These are phyloP conservation scores for Falco columbarius DNA, from an alignment of 2,797 vertebrate genomes.

Conservation along the genomic window DNA sequence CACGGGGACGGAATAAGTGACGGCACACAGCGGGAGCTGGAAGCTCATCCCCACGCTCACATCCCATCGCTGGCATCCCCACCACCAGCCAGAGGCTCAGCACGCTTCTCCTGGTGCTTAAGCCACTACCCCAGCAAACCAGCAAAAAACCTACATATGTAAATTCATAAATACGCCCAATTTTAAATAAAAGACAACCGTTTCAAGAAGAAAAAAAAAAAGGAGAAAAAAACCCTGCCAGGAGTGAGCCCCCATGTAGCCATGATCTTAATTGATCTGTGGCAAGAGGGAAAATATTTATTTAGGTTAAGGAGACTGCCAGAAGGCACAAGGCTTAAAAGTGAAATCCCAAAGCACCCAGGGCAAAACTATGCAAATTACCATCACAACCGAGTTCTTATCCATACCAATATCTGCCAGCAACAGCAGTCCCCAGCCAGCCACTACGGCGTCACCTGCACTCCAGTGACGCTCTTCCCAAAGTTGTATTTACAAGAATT, in stretches of 20 bases:
- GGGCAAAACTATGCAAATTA: slow-evolving; percentile 5
- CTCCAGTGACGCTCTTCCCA: rapidly evolving
- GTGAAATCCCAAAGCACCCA: background rate
- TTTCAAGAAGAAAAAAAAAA: background rate
- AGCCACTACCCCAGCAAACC: background rate
- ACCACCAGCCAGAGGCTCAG: background rate
- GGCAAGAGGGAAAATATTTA: background rate
- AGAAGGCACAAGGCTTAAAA: slow-evolving; percentile 7
- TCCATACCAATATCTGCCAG: background rate
- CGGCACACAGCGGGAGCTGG: rapidly evolving
- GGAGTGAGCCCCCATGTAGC: background rate
- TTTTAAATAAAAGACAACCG: background rate
- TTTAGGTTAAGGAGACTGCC: slow-evolving; percentile 31
- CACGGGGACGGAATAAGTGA: background rate
- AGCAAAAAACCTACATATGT: rapidly evolving
- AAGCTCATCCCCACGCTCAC: background rate
- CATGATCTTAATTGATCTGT: background rate
- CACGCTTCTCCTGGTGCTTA: rapidly evolving
- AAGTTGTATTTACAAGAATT: background rate
- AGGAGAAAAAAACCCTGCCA: background rate
- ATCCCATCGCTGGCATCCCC: background rate
- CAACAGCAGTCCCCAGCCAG: background rate
- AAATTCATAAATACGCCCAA: background rate
- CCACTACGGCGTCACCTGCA: rapidly evolving
- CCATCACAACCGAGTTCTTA: background rate